Percentiles rank a stretch among this genome's conserved stretches.
Evolutionary conservation across 2,888 invertebrate species (phyloP).

Genomic region (Augiades crinisus): DNA sequence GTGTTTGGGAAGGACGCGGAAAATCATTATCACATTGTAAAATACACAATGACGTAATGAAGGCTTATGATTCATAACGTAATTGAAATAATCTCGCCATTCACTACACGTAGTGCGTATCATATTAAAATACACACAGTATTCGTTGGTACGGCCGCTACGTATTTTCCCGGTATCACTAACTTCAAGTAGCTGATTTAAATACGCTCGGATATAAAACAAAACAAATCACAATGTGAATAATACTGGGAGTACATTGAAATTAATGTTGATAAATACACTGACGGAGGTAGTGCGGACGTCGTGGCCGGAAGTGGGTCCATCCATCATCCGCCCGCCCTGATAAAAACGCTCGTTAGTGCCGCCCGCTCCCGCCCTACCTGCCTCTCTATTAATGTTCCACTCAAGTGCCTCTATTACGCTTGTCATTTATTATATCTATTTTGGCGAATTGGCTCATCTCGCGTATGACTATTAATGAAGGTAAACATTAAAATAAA

Average conservation of each 20-base stretch:
- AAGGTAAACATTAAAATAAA: neutral
- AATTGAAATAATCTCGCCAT: neutral
- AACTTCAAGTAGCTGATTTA: neutral
- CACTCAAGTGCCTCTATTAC: conserved; percentile 79
- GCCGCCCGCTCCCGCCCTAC: conserved; percentile 52
- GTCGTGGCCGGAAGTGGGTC: conserved; percentile 70
- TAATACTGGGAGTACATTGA: conserved; percentile 40
- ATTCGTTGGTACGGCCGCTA: neutral
- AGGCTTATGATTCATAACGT: neutral
- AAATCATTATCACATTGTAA: neutral
- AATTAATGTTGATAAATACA: conserved; percentile 79
- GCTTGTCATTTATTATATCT: conserved; percentile 79
- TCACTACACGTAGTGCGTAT: neutral
- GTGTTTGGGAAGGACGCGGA: neutral
- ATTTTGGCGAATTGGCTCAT: conserved; percentile 78
- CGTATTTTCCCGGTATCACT: neutral
- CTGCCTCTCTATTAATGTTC: conserved; percentile 78
- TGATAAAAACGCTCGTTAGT: conserved; percentile 81
- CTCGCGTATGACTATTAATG: conserved; percentile 35
- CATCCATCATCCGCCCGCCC: conserved; percentile 79
- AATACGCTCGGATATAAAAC: conserved; percentile 8
- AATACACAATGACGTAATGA: neutral
- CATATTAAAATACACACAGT: neutral
- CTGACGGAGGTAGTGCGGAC: conserved; percentile 65
- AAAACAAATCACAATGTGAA: conserved; percentile 22